These are phyloP conservation scores for Balaeniceps rex DNA, from an alignment of 2,113 vertebrate species.

Conservation along the genomic window DNA sequence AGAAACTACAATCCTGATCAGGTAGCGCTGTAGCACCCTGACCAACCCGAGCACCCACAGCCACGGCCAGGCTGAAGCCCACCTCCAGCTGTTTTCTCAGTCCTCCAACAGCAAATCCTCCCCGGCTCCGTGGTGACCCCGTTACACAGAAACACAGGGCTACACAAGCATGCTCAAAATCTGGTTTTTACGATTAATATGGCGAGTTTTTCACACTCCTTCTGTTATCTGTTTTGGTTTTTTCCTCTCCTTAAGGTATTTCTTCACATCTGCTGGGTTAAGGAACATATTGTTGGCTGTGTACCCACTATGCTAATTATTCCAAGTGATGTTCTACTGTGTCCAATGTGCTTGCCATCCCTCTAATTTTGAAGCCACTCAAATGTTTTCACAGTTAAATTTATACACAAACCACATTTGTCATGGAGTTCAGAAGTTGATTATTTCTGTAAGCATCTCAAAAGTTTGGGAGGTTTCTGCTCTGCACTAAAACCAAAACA, in stretches of 20 bases:
- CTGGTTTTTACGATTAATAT: fast-evolving
- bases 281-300: not conserved
- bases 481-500: not conserved
- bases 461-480: slow-evolving; percentile 15
- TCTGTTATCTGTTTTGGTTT: not conserved
- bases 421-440: not conserved
- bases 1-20: fast-evolving
- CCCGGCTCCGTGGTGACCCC: not conserved
- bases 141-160: fast-evolving
- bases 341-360: slow-evolving; percentile 25
- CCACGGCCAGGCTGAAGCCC: not conserved
- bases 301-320: slow-evolving; percentile 1
- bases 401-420: slow-evolving; percentile 41
- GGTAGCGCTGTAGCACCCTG: fast-evolving
- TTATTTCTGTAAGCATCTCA: not conserved
- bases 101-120: not conserved
- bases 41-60: not conserved
- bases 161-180: not conserved
- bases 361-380: not conserved
- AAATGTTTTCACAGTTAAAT: not conserved
- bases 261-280: not conserved
- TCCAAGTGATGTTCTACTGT: not conserved
- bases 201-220: not conserved
- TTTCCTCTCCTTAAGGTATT: not conserved
- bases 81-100: not conserved